Base-by-base conservation (phyloP, 2,888 invertebrate species). In the Megamerina dolium region DNA sequence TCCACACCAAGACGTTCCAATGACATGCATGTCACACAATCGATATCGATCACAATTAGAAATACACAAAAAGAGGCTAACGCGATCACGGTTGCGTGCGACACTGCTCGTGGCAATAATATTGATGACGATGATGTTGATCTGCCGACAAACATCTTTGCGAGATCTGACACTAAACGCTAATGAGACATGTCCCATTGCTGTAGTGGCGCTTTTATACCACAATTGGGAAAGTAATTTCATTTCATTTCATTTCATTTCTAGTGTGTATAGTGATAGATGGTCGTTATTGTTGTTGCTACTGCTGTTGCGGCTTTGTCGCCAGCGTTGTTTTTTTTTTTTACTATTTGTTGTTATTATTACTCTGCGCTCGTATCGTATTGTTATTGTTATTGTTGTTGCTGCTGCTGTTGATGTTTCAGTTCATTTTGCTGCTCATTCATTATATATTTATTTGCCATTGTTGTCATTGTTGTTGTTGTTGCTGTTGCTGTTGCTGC, bases 141-240 rank as follows among this genome's bases (percentile, higher is more conserved):
- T 63, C 64, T 62, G 53, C 55, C 59, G 57, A 55, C 55, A 57
- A 57, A 64, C 70, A 68, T 68, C 70, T 68, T 69, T 56, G 60
- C 68, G 60, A 66, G 68, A 68, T 68, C 68, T 64, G 59, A 61
- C 63, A 63, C 64, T 61, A 60, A 61, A 65, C 63, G 64, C 64
- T 68, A 69, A 69, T 68, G 68, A 69, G 65, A 69, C 68, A 63
- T 63, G 70, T 61, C 60, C 61, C 68, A 64, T 62, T 60, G 57
- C 57, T 61, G 56, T 61, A 60, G 61, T 58, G 53, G 58, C 54
- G 66, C 70, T 68, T 68, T 68, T 68, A 68, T 68, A 68, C 63
- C 57, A 57, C 54, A 54, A 56, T 58, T 59, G 60, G 56, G 61
- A 65, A 65, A 64, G 63, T 62, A 56, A 63, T 61, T 60, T 59